phyloP scores from a whole-genome alignment of 1,140 invertebrate genomes.

The Cydia amplana region DNA sequence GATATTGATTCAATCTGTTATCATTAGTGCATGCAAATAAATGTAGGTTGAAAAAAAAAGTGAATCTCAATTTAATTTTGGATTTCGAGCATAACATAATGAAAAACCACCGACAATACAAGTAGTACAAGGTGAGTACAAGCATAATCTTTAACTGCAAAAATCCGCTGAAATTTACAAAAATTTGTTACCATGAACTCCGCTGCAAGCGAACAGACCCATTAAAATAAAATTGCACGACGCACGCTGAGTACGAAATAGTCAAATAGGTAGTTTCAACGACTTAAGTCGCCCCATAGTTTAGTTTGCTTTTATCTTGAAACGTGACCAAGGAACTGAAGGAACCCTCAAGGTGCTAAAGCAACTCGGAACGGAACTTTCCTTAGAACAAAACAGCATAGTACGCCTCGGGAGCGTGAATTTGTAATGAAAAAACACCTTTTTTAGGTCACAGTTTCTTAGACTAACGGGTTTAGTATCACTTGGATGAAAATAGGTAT shows the following conservation, averaged over 20 bases:
- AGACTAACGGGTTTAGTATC: neutral
- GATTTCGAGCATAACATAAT: too few relatives aligned
- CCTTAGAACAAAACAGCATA: neutral
- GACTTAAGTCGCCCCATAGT: neutral
- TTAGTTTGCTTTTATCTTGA: slow-evolving; percentile 5
- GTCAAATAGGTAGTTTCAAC: neutral
- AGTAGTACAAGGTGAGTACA: too few relatives aligned
- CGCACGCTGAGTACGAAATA: neutral
- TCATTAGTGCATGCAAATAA: too few relatives aligned
- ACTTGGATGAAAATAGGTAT: neutral
- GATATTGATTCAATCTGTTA: too few relatives aligned
- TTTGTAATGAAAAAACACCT: slow-evolving; percentile 17
- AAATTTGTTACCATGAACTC: too few relatives aligned
- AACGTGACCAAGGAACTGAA: neutral
- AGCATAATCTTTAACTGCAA: too few relatives aligned
- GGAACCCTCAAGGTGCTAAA: slow-evolving; percentile 10
- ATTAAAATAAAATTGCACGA: neutral
- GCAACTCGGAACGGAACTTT: neutral
- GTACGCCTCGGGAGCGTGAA: slow-evolving; percentile 15
- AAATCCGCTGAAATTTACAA: too few relatives aligned
- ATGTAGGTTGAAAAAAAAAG: too few relatives aligned
- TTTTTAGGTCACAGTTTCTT: slow-evolving; percentile 15
- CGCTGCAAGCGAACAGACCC: neutral
- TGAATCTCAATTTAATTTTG: too few relatives aligned
- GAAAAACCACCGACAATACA: too few relatives aligned